These are phyloP conservation scores for Onthophagus taurus DNA, from an alignment of 1,140 invertebrate genomes.

Conservation along the genomic window DNA sequence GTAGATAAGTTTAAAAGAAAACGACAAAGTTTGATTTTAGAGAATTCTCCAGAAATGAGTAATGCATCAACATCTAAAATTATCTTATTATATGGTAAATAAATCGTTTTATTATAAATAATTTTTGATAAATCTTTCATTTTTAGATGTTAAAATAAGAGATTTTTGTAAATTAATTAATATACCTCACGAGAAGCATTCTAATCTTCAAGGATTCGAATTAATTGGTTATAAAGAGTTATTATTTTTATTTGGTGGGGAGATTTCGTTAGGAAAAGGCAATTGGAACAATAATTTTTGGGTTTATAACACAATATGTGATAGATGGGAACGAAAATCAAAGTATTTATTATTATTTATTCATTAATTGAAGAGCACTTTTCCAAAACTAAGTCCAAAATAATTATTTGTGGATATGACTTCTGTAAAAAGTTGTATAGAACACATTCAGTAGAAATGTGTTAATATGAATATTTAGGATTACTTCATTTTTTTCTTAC, in stretches of 20 bases:
- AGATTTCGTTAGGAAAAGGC: constrained; percentile 21
- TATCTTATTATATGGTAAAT: not conserved
- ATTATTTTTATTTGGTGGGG: constrained; percentile 31
- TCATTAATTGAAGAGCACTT: not conserved
- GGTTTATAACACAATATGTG: constrained; percentile 24
- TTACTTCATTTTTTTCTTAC: too few relatives aligned
- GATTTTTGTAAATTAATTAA: constrained; percentile 11
- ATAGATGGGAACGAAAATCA: constrained; percentile 24
- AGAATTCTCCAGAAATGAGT: too few relatives aligned
- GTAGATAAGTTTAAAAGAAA: too few relatives aligned
- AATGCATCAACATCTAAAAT: not conserved
- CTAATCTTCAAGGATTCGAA: constrained; percentile 22
- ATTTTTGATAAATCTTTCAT: not conserved
- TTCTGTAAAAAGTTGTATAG: not conserved
- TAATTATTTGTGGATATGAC: not conserved
- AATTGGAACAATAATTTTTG: constrained; percentile 30
- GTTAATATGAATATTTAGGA: too few relatives aligned
- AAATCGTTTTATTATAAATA: not conserved
- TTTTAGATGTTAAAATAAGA: constrained; percentile 1
- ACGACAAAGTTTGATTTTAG: too few relatives aligned
- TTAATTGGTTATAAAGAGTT: constrained; percentile 27
- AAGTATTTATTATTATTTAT: constrained; percentile 14
- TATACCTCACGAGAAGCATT: constrained; percentile 14
- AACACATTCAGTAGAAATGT: too few relatives aligned
- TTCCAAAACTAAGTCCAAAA: too few relatives aligned